Conservation (phyloP, 2,113 vertebrate genomes). For the Crocuta crocuta region DNA sequence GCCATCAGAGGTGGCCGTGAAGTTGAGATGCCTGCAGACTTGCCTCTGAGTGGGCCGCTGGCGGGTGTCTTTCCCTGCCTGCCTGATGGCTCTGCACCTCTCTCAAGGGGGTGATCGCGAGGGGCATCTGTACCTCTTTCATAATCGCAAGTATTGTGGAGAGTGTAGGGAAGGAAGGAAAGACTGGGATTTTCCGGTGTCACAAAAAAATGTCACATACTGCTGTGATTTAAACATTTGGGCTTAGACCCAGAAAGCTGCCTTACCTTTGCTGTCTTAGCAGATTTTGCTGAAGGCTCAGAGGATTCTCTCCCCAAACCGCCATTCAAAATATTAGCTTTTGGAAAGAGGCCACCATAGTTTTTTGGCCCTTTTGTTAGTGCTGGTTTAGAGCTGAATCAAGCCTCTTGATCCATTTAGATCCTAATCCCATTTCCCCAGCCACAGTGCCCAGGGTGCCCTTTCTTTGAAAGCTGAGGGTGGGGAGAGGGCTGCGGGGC, state of each 20-base stretch:
- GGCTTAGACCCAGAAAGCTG: neutral
- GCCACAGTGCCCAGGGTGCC: too few relatives aligned
- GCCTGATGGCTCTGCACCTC: neutral
- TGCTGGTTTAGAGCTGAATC: rapidly evolving
- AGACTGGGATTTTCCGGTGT: neutral
- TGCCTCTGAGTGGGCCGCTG: neutral
- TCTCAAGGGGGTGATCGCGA: neutral
- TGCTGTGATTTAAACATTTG: neutral
- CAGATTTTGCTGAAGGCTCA: neutral
- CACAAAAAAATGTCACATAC: neutral
- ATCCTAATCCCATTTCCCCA: neutral
- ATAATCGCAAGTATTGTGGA: neutral
- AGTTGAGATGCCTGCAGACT: neutral
- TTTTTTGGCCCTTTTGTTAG: neutral
- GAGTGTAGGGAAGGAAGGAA: neutral
- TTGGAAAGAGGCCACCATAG: neutral
- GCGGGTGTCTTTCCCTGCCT: neutral
- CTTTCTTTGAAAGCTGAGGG: neutral
- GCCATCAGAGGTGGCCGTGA: neutral
- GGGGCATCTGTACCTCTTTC: neutral
- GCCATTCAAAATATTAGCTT: neutral
- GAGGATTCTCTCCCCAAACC: neutral
- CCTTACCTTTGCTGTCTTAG: neutral
- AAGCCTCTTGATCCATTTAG: neutral
- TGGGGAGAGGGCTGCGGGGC: too few relatives aligned